phyloP scores from a whole-genome alignment of 2,888 invertebrate species.

The Drosophila barbarae region DNA sequence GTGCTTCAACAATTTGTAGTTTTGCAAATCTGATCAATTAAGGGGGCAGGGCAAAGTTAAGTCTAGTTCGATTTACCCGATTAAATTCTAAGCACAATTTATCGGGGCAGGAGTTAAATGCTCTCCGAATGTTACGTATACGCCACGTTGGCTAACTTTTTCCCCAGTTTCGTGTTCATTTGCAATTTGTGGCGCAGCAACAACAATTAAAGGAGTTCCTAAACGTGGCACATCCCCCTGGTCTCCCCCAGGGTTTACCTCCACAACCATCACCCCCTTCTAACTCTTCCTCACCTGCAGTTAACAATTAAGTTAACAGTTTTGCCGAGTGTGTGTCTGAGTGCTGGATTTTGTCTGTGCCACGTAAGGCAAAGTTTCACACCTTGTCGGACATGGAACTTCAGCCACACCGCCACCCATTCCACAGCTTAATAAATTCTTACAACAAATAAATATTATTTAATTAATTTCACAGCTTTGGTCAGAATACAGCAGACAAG shows the following conservation, averaged over 20 bases:
- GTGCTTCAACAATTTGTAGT: conserved; percentile 21
- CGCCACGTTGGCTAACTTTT: conserved; percentile 49
- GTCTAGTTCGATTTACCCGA: conserved; percentile 67
- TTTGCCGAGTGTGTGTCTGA: conserved; percentile 37
- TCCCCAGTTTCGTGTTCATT: conserved; percentile 70
- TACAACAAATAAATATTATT: conserved; percentile 62
- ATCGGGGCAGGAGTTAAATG: conserved; percentile 61
- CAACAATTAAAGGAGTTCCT: conserved; percentile 66
- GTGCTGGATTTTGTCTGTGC: conserved; percentile 25
- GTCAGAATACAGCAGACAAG: conserved; percentile 27
- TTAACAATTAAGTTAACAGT: conserved; percentile 72
- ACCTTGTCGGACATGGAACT: conserved; percentile 28
- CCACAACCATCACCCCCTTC: no score
- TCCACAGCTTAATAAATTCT: conserved; percentile 54
- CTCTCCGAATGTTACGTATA: conserved; percentile 57
- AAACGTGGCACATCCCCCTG: conserved; percentile 51
- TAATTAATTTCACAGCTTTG: conserved; percentile 62
- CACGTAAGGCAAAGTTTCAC: conserved; percentile 27
- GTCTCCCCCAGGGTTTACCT: neutral
- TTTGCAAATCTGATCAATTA: conserved; percentile 39
- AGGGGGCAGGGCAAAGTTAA: conserved; percentile 1
- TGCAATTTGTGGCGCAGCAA: conserved; percentile 67
- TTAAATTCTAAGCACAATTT: conserved; percentile 68
- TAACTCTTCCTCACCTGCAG: conserved; percentile 25
- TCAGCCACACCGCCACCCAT: conserved; percentile 14